Conservation (phyloP, 2,888 invertebrate genomes). For the Agrotis puta region DNA sequence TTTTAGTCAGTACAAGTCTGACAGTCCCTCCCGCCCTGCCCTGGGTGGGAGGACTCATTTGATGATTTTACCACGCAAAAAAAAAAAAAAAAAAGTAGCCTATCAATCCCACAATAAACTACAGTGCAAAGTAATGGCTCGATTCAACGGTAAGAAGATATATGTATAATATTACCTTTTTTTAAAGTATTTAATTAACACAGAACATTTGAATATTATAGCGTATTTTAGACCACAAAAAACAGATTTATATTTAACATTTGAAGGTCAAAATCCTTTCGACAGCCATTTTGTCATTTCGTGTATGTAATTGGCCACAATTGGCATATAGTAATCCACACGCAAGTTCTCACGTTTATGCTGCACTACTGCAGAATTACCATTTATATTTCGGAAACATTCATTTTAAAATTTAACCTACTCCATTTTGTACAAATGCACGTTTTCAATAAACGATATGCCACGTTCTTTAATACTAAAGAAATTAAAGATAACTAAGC, state of each 20-base stretch:
- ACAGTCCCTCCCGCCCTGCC: too few relatives aligned
- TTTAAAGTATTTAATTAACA: background rate
- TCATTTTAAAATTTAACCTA: conserved; percentile 40
- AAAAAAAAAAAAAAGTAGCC: background rate
- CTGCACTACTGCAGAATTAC: conserved; percentile 52
- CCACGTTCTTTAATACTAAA: conserved; percentile 43
- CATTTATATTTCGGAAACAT: conserved; percentile 60
- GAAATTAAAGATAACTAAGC: conserved; percentile 47
- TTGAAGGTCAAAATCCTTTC: conserved; percentile 80
- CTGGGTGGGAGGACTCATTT: too few relatives aligned
- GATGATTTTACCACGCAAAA: too few relatives aligned
- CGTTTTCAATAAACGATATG: conserved; percentile 36
- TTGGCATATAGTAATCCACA: conserved; percentile 73
- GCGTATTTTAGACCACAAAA: background rate
- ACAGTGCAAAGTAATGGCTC: background rate
- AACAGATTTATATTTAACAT: conserved; percentile 12
- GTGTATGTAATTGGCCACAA: conserved; percentile 76
- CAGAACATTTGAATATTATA: background rate
- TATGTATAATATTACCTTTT: too few relatives aligned
- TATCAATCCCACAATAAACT: background rate
- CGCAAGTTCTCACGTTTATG: conserved; percentile 73
- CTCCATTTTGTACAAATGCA: conserved; percentile 37
- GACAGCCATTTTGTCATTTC: conserved; percentile 78
- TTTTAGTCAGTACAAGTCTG: too few relatives aligned
- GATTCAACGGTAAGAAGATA: conserved; percentile 6